Evolutionary conservation across 2,113 vertebrate genomes (phyloP), one percentile per base, ranked within the genome.

Genomic region (Copsychus sechellarum): DNA sequence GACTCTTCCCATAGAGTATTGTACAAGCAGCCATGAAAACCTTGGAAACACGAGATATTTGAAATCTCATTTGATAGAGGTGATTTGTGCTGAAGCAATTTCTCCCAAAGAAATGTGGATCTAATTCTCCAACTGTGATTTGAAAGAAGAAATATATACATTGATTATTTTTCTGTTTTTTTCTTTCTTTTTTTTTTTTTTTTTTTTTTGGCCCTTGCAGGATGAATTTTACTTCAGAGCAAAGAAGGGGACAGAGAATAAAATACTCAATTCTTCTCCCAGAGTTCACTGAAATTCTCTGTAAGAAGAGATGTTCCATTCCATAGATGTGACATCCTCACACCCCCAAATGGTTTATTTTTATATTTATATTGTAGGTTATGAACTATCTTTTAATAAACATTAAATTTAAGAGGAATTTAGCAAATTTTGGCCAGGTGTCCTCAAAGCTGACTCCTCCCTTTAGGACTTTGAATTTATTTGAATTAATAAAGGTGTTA

Each of bases 41-140:
- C 61, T 76, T 62, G 56, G 85, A 65, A 95, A 92, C 81, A 62
- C 50, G 13, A 93, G 79, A 25, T 86, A 83, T 73, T 80, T 90
- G 90, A 92, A 96, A 94, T 88, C 81, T 77, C 54, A 21, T 92
- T 96, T 77, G 88, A 51, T 21, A 45, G 93, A 82, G 53, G 29
- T 10, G 16, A 45, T 90, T 76, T 70, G 58, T 5, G 0, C 66
- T 92, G 43, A 86, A 92, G 85, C 66, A 83, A 83, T 94, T 94
- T 81, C 76, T 80, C 82, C 78, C 67, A 29, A 77, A 73, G 64
- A 90, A 92, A 58, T 20, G 28, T 88, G 88, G 62, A 73, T 93
- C 90, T 86, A 73, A 70, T 93, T 94, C 94, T 71, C 79, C 79
- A 88, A 22, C 50, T 51, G 47, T 88, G 62, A 92, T 90, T 77